A percentile compares a stretch with the other conserved stretches of the same genome.
Conservation (phyloP, 1,140 invertebrate species). For the Aradophagus sp. region DNA sequence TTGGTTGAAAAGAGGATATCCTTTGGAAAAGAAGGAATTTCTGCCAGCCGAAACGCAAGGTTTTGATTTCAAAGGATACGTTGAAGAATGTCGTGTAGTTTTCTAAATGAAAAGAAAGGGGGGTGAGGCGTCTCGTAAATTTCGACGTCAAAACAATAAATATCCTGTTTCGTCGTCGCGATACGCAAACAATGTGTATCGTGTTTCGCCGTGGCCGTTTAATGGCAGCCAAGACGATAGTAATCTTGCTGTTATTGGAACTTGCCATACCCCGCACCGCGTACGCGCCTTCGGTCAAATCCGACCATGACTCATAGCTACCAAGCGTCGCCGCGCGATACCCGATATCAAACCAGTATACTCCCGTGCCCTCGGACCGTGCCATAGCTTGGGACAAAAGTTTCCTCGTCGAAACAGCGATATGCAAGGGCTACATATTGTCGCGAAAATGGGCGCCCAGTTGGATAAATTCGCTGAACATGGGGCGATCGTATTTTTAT, state of each 20-base stretch:
- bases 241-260: slow-evolving; percentile 49
- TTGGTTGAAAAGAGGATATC: too few relatives aligned
- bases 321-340: slow-evolving; percentile 53
- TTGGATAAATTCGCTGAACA: slow-evolving; percentile 37
- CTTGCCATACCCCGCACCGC: slow-evolving; percentile 31
- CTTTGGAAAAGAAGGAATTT: background rate
- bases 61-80: too few relatives aligned
- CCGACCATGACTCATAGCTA: slow-evolving; percentile 61
- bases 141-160: slow-evolving; percentile 41
- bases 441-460: slow-evolving; percentile 26
- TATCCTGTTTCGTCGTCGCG: slow-evolving; percentile 16
- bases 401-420: slow-evolving; percentile 13
- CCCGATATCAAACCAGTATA: slow-evolving; percentile 57
- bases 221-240: slow-evolving; percentile 47
- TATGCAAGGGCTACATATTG: too few relatives aligned
- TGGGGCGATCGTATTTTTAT: slow-evolving; percentile 22
- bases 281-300: slow-evolving; percentile 46
- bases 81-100: slow-evolving; percentile 8
- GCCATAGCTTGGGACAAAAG: slow-evolving; percentile 36
- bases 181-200: slow-evolving; percentile 32
- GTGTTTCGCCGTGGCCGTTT: slow-evolving; percentile 20
- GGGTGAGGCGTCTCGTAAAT: slow-evolving; percentile 7
- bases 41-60: too few relatives aligned
- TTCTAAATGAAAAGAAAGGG: background rate
- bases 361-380: slow-evolving; percentile 1